phyloP scores from a whole-genome alignment of 1,140 invertebrate genomes.

The Eurosta solidaginis region DNA sequence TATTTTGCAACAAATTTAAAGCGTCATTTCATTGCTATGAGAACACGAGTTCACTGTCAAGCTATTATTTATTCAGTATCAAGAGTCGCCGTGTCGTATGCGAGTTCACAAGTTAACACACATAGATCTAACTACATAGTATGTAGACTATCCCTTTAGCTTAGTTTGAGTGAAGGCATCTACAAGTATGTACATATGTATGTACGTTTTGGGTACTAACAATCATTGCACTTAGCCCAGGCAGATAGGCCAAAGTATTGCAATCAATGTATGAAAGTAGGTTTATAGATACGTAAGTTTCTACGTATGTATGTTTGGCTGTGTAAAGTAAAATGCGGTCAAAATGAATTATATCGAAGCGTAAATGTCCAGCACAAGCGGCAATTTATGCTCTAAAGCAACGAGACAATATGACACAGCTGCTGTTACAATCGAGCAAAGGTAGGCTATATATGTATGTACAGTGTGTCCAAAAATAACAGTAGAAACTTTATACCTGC shows the following conservation, averaged over 20 bases:
- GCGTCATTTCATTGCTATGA: neutral
- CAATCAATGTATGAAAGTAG: neutral
- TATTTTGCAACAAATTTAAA: neutral
- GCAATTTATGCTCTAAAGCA: neutral
- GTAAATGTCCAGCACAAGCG: neutral
- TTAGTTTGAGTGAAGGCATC: no score
- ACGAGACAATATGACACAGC: neutral
- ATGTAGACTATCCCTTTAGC: no score
- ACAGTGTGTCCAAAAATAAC: no score
- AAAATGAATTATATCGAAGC: slow-evolving; percentile 13
- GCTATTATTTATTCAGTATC: neutral
- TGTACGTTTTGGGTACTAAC: neutral
- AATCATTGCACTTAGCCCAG: neutral
- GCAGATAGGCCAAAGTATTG: neutral
- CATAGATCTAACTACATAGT: neutral
- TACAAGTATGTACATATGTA: neutral
- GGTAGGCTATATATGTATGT: neutral
- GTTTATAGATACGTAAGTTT: neutral
- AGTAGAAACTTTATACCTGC: no score
- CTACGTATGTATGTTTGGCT: neutral
- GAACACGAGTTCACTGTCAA: neutral
- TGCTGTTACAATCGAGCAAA: neutral
- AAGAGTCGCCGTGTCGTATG: neutral
- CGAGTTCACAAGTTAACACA: neutral
- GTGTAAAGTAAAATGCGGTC: neutral